Evolutionary conservation across 2,113 vertebrate genomes (phyloP).

Genomic region (Ardeotis arabs): DNA sequence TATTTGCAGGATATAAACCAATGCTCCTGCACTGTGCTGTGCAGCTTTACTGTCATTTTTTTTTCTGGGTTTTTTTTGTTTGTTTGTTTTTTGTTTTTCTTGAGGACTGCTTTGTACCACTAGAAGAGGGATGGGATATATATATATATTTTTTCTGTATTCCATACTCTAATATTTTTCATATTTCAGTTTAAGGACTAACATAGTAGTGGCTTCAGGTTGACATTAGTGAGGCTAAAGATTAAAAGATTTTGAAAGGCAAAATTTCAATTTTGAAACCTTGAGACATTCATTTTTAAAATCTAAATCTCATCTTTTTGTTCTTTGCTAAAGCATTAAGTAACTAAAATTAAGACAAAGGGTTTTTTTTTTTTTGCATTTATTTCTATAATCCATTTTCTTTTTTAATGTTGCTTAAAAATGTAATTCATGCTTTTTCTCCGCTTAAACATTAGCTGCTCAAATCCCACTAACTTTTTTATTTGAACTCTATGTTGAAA

Average conservation of each 20-base stretch:
- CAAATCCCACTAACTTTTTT: not conserved
- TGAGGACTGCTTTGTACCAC: not conserved
- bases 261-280: not conserved
- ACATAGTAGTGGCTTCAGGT: not conserved
- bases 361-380: accelerated
- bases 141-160: not conserved
- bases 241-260: not conserved
- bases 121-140: not conserved
- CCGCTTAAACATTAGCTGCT: not conserved
- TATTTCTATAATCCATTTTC: not conserved
- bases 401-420: not conserved
- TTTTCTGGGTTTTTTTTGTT: not conserved
- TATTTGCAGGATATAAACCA: not conserved
- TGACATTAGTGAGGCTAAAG: not conserved
- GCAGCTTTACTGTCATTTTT: not conserved
- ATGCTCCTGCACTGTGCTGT: not conserved
- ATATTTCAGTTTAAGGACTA: not conserved
- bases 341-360: not conserved
- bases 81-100: too few relatives aligned
- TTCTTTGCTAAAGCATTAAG: not conserved
- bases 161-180: not conserved
- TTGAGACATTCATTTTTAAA: not conserved
- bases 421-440: not conserved
- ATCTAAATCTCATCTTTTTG: not conserved
- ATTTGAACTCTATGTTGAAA: not conserved